Evolutionary conservation across 92 coral and sea anemone genomes (phyloP), one percentile per base, ranked within the genome.

Genomic region (Phymanthus crucifer): DNA sequence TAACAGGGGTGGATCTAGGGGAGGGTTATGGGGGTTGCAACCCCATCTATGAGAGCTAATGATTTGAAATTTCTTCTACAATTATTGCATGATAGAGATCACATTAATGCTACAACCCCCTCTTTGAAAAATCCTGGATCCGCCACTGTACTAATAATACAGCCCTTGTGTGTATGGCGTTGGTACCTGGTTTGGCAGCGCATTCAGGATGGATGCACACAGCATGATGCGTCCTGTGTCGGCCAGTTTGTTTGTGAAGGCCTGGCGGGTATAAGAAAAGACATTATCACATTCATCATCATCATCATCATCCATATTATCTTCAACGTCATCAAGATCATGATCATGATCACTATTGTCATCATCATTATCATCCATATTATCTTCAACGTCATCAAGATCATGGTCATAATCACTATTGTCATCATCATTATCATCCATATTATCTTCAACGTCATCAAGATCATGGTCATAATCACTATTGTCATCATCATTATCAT

Each of bases 181-280:
- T n/a, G n/a, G n/a, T 74, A 95, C 98, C 95, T 93, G 94, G 83
- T 90, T 94, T 61, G 94, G 97, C 9, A 92, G 79, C 12, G 97
- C 94, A 67, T 89, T 88, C 70, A 95, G 83, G 70, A 95, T 89
- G 10, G 95, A 85, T 61, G 81, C 74, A 57, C 95, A 77, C 35
- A 95, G 89, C 40, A 84, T 73, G 57, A 95, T 87, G 29, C 98
- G 93, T 23, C 98, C 98, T 68, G 89, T 93, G 36, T 95, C 98
- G 1, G 97, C 89, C 38, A 95, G 80, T 84, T 95, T 95, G 82
- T 83, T 82, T 29, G 97, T 93, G 58, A 95, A 95, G 34, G 98
- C 98, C 98, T 95, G 71, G 29, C 80, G 68, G 13, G 26, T 12
- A 24, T 61, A 7, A 61, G 24, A 5, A 61, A 5, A 10, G 32